Evolutionary conservation across 2,888 invertebrate species (phyloP).

Genomic region (Epsilonema sp.): DNA sequence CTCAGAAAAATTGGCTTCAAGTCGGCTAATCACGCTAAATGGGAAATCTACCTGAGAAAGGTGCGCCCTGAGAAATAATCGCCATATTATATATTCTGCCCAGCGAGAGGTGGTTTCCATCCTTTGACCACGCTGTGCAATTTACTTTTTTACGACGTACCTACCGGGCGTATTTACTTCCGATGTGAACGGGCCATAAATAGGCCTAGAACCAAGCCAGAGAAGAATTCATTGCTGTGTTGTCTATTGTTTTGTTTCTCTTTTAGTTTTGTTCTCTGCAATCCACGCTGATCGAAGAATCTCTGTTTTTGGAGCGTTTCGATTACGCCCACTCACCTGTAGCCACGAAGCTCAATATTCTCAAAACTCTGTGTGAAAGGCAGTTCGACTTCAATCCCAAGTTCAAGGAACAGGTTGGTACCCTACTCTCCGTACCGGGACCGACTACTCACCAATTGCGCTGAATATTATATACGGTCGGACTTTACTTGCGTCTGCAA

Average conservation of each 20-base stretch:
- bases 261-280: slow-evolving; percentile 60
- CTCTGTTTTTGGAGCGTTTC: slow-evolving; percentile 57
- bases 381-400: slow-evolving; percentile 85
- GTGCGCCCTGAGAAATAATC: too few species aligned
- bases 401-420: slow-evolving; percentile 60
- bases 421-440: too few species aligned
- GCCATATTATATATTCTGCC: slow-evolving; percentile 4
- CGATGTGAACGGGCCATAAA: too few species aligned
- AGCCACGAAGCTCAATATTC: slow-evolving; percentile 56
- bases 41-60: slow-evolving; percentile 70
- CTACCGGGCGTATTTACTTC: too few species aligned
- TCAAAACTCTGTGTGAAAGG: slow-evolving; percentile 21
- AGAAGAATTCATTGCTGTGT: too few species aligned
- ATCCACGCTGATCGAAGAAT: slow-evolving; percentile 65
- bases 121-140: too few species aligned
- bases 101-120: background rate
- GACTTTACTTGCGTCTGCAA: too few species aligned
- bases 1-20: slow-evolving; percentile 49
- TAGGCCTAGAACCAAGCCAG: too few species aligned
- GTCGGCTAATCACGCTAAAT: slow-evolving; percentile 43
- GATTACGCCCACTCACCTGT: slow-evolving; percentile 79
- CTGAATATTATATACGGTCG: too few species aligned
- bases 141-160: too few species aligned
- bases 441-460: too few species aligned
- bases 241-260: too few species aligned